Conservation (phyloP, 1,140 invertebrate genomes). For the Solenopsis invicta region DNA sequence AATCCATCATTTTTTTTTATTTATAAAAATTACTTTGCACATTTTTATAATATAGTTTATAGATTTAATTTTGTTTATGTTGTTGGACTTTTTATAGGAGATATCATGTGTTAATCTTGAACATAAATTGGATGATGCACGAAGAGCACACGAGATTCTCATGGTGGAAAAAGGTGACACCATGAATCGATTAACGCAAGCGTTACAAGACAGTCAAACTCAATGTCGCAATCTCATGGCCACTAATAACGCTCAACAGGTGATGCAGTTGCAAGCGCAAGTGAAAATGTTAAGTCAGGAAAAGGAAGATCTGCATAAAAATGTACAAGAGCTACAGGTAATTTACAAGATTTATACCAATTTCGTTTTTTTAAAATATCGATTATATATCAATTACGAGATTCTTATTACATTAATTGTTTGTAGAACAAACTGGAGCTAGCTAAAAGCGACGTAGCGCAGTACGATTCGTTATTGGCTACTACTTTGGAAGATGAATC, state of each 20-base stretch:
- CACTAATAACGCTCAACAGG: slow-evolving; percentile 80
- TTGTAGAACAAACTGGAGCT: slow-evolving; percentile 80
- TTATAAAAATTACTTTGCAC: slow-evolving; percentile 16
- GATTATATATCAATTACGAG: not conserved
- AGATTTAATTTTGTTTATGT: not conserved
- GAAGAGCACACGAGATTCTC: slow-evolving; percentile 80
- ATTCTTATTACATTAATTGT: slow-evolving; percentile 40
- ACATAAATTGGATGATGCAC: slow-evolving; percentile 81
- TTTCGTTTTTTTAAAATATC: not conserved
- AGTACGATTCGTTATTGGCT: slow-evolving; percentile 78
- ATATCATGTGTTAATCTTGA: slow-evolving; percentile 77
- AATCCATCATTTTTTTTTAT: not conserved
- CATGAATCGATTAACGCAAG: slow-evolving; percentile 82
- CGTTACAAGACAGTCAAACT: slow-evolving; percentile 82
- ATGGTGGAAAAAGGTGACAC: slow-evolving; percentile 84
- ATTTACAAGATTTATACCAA: slow-evolving; percentile 30
- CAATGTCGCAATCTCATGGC: slow-evolving; percentile 83
- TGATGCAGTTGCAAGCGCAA: slow-evolving; percentile 80
- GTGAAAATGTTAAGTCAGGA: slow-evolving; percentile 80
- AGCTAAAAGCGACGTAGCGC: slow-evolving; percentile 78
- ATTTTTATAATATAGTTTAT: slow-evolving; percentile 10
- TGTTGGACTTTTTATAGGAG: slow-evolving; percentile 74
- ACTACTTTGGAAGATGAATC: slow-evolving; percentile 81
- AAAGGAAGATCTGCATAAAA: slow-evolving; percentile 81
- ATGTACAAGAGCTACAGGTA: slow-evolving; percentile 82